Evolutionary conservation across 1,140 invertebrate genomes (phyloP), one percentile per base, ranked within the genome.

Genomic region (Aphelenchoides besseyi): DNA sequence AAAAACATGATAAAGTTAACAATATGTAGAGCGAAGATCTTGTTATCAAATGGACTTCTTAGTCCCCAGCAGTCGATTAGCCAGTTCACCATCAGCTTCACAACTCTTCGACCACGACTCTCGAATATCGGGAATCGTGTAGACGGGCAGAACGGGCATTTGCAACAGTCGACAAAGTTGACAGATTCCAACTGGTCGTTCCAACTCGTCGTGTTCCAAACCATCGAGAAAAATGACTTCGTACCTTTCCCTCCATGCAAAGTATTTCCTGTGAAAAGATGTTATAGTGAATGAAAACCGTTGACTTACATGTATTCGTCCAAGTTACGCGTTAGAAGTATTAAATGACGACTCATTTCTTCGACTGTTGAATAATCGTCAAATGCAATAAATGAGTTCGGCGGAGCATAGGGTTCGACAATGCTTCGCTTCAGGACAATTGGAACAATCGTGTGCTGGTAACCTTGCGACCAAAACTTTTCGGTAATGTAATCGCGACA

Each of bases 401-500:
- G 82, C 41, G 81, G 81, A 5, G 76, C 77, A 37, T 70, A 80
- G 23, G 70, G 74, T 66, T 79, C 75, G 5, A 80, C 80, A 3
- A 83, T 30, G 9, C 37, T 71, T 57, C 81, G 68, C 57, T 80
- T 78, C 26, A 83, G 41, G 62, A 83, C 80, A 35, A 83, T 61
- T 29, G 82, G 82, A 64, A 83, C 71, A 28, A 79, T 68, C 0
- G 69, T 63, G 18, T 57, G 26, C 9, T 69, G 55, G 59, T 75
- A 82, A 8, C 81, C 82, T 57, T 78, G 76, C 63, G 76, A 68
- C 82, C 82, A 85, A 5, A 85, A 53, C 71, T 85, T 85, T 63
- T 85, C 85, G 2, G 85, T 85, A 2, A 79, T 68, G 63, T 85
- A 85, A 48, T 86, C 85, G 18, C 70, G 63, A 62, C 85, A 85